Evolutionary conservation across 2,888 invertebrate genomes (phyloP), one percentile per base, ranked within the genome.

Genomic region (Cephalotes varians): DNA sequence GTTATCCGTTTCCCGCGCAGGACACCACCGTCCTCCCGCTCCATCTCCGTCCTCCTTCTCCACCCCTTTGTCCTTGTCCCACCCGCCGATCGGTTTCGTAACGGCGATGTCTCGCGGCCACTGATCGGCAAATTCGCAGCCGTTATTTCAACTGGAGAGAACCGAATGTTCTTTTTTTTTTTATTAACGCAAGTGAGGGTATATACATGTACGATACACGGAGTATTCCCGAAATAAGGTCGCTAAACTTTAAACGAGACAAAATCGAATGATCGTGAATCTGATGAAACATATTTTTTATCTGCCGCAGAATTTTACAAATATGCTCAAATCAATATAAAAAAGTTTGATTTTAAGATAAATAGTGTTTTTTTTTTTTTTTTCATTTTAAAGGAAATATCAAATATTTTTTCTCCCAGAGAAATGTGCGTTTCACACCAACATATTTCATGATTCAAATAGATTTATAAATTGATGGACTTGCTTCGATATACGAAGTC

Each of bases 1-100:
- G 89, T 82, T 72, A 81, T 81, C 83, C 87, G 87, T 89, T 87
- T 88, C 88, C 87, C 89, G 89, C 84, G 83, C 86, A 86, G 85
- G 73, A 84, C 87, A 77, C 81, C 40, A 54, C 80, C 82, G 40
- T 81, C 71, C 82, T 81, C 64, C 69, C 37, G 44, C 54, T 69
- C 62, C 51, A 28, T 65, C 58, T 12, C 49, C 79, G 82, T 80
- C 77, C 58, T 12, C 49, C 79, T 83, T 80, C 79, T 47, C 60
- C 28, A n/a, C n/a, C 31, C 28, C 60, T 40, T 31, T 79, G 72
- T 77, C 81, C 56, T 64, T 60, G 58, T 34, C 47, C 49, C n/a
- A 44, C 47, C 83, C 79, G 82, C 49, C 83, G 81, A 85, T 86
- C 83, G 80, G 74, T 88, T 86, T 88, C 88, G 88, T 87, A 87